These are phyloP conservation scores for Zaprionus inermis DNA, from an alignment of 1,140 invertebrate species.

Conservation along the genomic window DNA sequence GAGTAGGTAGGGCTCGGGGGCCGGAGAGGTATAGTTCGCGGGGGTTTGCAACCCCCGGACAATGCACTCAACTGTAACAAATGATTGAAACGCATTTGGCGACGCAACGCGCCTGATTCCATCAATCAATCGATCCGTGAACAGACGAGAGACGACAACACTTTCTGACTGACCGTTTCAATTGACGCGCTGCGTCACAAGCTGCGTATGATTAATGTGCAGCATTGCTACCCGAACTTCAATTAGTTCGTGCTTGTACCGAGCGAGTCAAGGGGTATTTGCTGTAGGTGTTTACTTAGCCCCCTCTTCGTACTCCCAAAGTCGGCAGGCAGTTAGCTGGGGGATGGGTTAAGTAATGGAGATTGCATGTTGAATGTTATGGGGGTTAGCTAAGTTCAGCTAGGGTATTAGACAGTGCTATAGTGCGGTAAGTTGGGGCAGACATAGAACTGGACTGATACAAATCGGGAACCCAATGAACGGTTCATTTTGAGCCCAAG, in stretches of 20 bases:
- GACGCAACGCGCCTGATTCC: constrained; percentile 24
- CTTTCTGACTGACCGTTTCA: not conserved
- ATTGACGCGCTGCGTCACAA: not conserved
- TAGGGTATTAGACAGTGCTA: no score
- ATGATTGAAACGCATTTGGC: constrained; percentile 58
- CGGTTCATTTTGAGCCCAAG: no score
- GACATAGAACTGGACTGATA: no score
- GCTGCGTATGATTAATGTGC: constrained; percentile 6
- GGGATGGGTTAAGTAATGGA: not conserved
- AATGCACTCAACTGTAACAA: constrained; percentile 44
- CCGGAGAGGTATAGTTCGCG: not conserved
- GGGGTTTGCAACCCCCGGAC: not conserved
- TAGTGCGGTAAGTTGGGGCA: no score
- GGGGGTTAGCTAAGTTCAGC: no score
- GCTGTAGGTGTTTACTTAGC: no score
- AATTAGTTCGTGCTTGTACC: not conserved
- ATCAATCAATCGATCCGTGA: constrained; percentile 25
- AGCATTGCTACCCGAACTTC: not conserved
- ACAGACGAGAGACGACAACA: not conserved
- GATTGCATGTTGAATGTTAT: not conserved
- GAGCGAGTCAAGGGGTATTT: no score
- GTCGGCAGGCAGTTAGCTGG: not conserved
- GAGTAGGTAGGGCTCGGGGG: no score
- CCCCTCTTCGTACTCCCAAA: not conserved
- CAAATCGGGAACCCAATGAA: no score